A percentile compares a stretch with the other conserved stretches of the same genome.
These are phyloP conservation scores for Nymphicus hollandicus DNA, from an alignment of 2,113 vertebrate species.

Conservation along the genomic window DNA sequence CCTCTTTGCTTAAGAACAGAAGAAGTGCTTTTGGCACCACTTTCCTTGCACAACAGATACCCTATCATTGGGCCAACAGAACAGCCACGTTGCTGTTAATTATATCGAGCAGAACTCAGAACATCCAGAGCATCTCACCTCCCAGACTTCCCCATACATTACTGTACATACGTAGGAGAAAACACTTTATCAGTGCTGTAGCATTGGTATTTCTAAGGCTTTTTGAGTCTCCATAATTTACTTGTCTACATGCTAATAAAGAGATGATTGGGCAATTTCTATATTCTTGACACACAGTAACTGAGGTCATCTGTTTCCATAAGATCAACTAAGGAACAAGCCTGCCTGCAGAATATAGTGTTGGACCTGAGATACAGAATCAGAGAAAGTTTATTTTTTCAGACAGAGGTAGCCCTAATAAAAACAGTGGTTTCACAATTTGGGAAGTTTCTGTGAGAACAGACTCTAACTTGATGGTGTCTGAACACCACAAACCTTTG, in stretches of 20 bases:
- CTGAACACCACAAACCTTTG: background rate
- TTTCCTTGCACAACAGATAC: background rate
- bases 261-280: background rate
- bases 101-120: background rate
- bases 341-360: no score
- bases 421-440: background rate
- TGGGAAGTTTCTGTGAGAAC: background rate
- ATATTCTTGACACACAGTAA: background rate
- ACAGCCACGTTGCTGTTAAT: background rate
- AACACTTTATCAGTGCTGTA: background rate
- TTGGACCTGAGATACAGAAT: background rate
- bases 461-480: background rate
- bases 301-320: background rate
- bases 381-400: background rate
- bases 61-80: background rate
- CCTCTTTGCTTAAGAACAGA: background rate
- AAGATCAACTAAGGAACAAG: background rate
- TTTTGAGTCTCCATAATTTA: background rate
- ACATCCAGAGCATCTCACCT: background rate
- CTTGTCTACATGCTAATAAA: background rate
- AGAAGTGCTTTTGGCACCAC: background rate
- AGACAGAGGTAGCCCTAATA: background rate
- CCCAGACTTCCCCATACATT: background rate
- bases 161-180: background rate
- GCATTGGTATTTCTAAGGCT: background rate